phyloP scores from a whole-genome alignment of 1,140 invertebrate species.

The Laupala kohalensis region DNA sequence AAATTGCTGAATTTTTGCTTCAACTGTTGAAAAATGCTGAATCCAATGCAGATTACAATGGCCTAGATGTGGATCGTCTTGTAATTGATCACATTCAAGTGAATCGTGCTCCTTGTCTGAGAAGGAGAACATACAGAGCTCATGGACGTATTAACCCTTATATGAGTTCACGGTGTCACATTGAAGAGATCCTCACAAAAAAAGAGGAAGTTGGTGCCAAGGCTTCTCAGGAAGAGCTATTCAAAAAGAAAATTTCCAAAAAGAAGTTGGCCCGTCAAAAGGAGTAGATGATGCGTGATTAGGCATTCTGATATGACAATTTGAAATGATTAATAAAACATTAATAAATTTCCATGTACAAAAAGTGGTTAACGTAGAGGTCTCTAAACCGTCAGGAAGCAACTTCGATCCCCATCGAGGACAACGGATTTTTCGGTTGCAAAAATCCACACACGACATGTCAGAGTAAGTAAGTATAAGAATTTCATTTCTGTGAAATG shows the following conservation, averaged over 20 bases:
- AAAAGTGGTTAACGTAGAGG: too few species aligned
- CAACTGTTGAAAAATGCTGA: conserved; percentile 96
- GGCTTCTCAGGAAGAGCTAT: conserved; percentile 37
- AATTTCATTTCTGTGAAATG: too few species aligned
- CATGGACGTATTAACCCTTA: conserved; percentile 97
- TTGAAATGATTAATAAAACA: too few species aligned
- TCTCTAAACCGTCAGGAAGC: too few species aligned
- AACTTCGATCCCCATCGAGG: too few species aligned
- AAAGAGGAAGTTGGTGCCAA: conserved; percentile 51
- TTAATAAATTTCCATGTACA: too few species aligned
- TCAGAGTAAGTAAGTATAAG: too few species aligned
- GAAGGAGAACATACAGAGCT: conserved; percentile 95
- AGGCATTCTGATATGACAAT: background rate
- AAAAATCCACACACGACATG: too few species aligned
- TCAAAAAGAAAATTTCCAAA: conserved; percentile 44
- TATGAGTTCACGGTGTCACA: conserved; percentile 59
- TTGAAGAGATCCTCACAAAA: conserved; percentile 54
- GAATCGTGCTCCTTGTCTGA: conserved; percentile 91
- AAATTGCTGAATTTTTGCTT: conserved; percentile 95
- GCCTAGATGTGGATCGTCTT: conserved; percentile 91
- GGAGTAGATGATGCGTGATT: conserved; percentile 24
- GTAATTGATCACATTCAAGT: conserved; percentile 98
- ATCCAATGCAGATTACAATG: conserved; percentile 95
- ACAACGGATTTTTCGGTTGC: too few species aligned
- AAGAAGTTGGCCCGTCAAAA: conserved; percentile 35